Evolutionary conservation across 2,113 vertebrate genomes (phyloP).

Genomic region (Brachypteracias leptosomus): DNA sequence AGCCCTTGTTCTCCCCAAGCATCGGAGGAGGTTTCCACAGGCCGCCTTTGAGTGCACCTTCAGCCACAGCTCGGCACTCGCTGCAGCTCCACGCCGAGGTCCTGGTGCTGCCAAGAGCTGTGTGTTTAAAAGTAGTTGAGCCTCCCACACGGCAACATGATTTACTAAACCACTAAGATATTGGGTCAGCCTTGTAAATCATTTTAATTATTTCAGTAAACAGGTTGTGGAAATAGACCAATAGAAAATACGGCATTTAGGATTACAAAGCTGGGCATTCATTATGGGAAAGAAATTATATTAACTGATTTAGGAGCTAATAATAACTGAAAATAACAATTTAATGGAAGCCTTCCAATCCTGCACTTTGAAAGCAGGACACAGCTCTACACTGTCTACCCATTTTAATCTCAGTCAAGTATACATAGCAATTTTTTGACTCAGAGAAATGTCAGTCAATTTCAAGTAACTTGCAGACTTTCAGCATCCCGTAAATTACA

Average conservation of each 20-base stretch:
- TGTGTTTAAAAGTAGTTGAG: neutral
- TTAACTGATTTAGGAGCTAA: conserved; percentile 63
- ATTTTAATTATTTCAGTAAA: conserved; percentile 68
- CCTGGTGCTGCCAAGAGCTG: neutral
- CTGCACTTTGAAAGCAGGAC: conserved; percentile 14
- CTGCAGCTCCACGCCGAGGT: neutral
- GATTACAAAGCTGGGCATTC: conserved; percentile 43
- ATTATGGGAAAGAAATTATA: conserved; percentile 54
- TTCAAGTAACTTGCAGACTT: neutral
- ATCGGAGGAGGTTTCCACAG: fast-evolving
- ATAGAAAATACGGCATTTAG: conserved; percentile 60
- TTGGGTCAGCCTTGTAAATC: conserved; percentile 59
- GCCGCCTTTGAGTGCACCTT: fast-evolving
- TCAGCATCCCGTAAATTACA: conserved; percentile 5
- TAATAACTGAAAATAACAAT: conserved; percentile 60
- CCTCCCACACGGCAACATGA: neutral
- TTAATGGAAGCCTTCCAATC: conserved; percentile 56
- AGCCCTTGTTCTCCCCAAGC: neutral
- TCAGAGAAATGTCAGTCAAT: conserved; percentile 15
- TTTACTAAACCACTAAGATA: conserved; percentile 63
- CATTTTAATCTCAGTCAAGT: conserved; percentile 37
- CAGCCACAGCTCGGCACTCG: neutral
- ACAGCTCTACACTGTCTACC: neutral
- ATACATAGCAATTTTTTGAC: neutral
- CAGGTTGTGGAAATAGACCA: conserved; percentile 63